A percentile compares a stretch with the other conserved stretches of the same genome.
Conservation (phyloP, 2,113 vertebrate genomes). For the Pagrus major region DNA sequence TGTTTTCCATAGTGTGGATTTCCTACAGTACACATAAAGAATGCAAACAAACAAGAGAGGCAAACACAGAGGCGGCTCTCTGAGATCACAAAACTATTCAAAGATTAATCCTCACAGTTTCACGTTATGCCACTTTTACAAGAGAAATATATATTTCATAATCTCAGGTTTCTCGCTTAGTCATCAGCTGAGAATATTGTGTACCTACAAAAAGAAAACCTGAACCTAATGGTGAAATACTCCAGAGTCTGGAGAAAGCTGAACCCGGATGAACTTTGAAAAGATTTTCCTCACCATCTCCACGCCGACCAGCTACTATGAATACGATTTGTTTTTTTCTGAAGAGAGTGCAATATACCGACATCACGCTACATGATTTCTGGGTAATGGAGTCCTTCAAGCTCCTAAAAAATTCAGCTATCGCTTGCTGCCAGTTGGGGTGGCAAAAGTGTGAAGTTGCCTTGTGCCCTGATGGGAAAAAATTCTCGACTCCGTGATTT, state of each 20-base stretch:
- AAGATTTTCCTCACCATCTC: conserved; percentile 2
- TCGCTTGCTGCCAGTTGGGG: neutral
- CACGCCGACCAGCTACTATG: neutral
- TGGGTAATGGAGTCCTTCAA: conserved; percentile 33
- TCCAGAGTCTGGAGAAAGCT: neutral
- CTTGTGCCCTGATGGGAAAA: conserved; percentile 18
- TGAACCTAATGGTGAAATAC: neutral
- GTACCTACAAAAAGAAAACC: neutral
- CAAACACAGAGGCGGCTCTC: neutral
- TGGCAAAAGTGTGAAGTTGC: neutral
- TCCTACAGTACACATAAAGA: neutral
- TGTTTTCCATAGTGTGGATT: neutral
- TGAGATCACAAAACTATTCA: neutral
- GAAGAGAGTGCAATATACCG: neutral
- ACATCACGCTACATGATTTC: conserved; percentile 13
- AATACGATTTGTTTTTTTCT: neutral
- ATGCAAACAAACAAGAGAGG: neutral
- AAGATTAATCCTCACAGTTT: conserved; percentile 6
- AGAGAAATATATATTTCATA: neutral
- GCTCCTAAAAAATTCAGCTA: conserved; percentile 7
- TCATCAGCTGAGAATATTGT: neutral
- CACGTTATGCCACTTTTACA: neutral
- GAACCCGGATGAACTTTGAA: conserved; percentile 14
- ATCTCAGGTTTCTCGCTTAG: neutral
- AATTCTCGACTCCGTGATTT: conserved; percentile 17